phyloP scores from a whole-genome alignment of 2,113 vertebrate species.

The Heptranchias perlo region DNA sequence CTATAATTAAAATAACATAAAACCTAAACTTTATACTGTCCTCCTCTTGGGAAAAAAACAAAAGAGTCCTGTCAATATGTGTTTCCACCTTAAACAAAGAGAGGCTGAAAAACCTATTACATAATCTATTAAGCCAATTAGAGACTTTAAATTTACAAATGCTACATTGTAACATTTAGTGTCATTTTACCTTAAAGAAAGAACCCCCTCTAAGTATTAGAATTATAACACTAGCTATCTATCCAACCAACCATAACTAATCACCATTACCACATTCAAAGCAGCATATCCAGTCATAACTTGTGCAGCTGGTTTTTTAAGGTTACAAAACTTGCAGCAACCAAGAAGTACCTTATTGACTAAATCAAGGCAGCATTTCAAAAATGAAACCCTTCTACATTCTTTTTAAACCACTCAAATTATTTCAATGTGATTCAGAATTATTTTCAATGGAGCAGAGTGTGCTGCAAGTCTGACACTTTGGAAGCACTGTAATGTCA shows the following conservation, averaged over 20 bases:
- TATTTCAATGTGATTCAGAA: neutral
- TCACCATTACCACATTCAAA: slow-evolving; percentile 14
- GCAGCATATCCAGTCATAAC: neutral
- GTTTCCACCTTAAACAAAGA: neutral
- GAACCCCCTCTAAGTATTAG: neutral
- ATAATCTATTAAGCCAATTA: neutral
- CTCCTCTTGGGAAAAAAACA: neutral
- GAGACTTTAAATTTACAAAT: neutral
- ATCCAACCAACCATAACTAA: neutral
- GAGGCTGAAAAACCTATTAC: neutral
- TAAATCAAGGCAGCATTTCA: neutral
- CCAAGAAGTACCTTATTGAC: slow-evolving; percentile 3
- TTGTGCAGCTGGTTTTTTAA: neutral
- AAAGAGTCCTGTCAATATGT: neutral
- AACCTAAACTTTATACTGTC: neutral
- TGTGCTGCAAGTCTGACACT: too few relatives aligned
- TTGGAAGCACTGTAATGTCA: neutral
- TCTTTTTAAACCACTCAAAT: neutral
- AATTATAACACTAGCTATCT: neutral
- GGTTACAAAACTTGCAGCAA: neutral
- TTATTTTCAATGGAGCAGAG: neutral
- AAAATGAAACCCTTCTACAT: neutral
- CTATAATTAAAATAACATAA: neutral
- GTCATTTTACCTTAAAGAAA: neutral
- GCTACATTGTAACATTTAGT: slow-evolving; percentile 6